Evolutionary conservation across 2,797 vertebrate genomes (phyloP).

Genomic region (Triplophysa bombifrons): DNA sequence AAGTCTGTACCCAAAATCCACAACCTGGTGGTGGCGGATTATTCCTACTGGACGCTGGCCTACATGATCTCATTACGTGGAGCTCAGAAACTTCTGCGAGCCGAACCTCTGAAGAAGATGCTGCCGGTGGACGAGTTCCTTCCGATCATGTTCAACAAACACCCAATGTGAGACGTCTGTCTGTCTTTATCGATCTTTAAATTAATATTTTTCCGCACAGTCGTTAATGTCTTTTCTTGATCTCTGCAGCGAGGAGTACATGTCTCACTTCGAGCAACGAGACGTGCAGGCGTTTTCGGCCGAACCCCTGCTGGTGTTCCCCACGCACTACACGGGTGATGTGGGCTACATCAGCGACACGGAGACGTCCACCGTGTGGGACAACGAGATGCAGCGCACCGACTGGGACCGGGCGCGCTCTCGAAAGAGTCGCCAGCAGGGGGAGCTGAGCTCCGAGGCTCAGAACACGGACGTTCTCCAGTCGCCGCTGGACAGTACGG

Average conservation of each 20-base stretch:
- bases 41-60: constrained; percentile 76
- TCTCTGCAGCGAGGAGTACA: constrained; percentile 72
- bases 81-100: constrained; percentile 66
- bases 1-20: constrained; percentile 62
- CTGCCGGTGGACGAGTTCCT: constrained; percentile 75
- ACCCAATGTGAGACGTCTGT: constrained; percentile 66
- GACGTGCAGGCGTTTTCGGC: constrained; percentile 84
- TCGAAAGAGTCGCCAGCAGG: constrained; percentile 83
- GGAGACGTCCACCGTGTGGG: constrained; percentile 88
- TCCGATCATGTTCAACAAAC: constrained; percentile 74
- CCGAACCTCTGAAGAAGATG: constrained; percentile 67
- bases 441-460: constrained; percentile 81
- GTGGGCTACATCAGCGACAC: constrained; percentile 88
- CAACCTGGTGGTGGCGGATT: constrained; percentile 69
- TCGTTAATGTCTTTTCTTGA: neutral
- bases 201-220: neutral
- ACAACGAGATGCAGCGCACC: constrained; percentile 79
- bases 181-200: neutral
- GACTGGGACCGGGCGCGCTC: constrained; percentile 88
- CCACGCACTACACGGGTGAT: constrained; percentile 90
- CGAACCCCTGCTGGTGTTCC: constrained; percentile 86
- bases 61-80: constrained; percentile 66
- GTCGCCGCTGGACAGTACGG: constrained; percentile 83
- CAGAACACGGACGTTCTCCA: constrained; percentile 84
- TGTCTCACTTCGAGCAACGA: constrained; percentile 77